A percentile compares a stretch with the other conserved stretches of the same genome.
Conservation (phyloP, 2,797 vertebrate species). For the Smutsia gigantea region DNA sequence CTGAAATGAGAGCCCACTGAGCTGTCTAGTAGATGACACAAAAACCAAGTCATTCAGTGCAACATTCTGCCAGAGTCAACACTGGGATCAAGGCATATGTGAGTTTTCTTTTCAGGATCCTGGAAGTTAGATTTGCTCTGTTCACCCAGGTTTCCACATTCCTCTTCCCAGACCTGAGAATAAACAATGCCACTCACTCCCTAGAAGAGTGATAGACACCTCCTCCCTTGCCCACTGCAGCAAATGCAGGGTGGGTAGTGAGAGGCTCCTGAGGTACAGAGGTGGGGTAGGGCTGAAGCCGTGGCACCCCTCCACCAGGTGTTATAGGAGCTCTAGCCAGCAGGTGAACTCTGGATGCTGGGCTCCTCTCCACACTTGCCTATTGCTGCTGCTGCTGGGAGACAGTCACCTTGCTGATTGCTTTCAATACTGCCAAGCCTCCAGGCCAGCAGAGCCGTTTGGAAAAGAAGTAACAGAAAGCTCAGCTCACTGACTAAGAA, state of each 20-base stretch:
- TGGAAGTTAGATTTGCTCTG: background rate
- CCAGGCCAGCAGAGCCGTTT: constrained; percentile 59
- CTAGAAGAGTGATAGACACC: background rate
- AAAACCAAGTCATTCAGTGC: background rate
- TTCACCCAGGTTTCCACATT: background rate
- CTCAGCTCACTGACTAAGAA: constrained; percentile 48
- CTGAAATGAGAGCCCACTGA: background rate
- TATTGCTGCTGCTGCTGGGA: constrained; percentile 28
- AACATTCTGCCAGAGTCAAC: background rate
- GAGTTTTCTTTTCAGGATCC: background rate
- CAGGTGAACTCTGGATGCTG: constrained; percentile 40
- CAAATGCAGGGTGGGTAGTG: background rate
- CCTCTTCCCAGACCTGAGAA: constrained; percentile 4
- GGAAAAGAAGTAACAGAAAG: constrained; percentile 64
- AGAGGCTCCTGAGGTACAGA: background rate
- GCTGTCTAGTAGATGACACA: background rate
- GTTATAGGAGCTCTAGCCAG: background rate
- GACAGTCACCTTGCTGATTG: constrained; percentile 69
- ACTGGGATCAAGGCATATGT: background rate
- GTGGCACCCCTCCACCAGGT: background rate
- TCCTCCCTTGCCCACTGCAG: background rate
- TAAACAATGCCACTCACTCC: background rate
- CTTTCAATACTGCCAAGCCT: constrained; percentile 60
- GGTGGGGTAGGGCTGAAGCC: background rate
- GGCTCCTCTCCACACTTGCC: constrained; percentile 43